Percentiles rank a stretch among this genome's conserved stretches.
phyloP scores from a whole-genome alignment of 2,888 invertebrate species.

The Ferrisia virgata region DNA sequence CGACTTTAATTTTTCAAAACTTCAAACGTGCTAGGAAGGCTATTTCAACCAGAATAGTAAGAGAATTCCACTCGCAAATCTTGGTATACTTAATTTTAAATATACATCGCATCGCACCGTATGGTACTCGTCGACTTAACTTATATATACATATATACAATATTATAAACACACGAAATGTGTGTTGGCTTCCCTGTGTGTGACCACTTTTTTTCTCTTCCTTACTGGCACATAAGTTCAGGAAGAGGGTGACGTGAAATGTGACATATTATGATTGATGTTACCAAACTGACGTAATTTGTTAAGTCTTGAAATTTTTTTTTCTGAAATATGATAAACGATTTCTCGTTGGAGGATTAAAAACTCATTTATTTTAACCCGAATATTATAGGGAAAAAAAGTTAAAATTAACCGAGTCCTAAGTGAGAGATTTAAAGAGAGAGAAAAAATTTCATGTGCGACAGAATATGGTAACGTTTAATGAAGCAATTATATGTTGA shows the following conservation, averaged over 20 bases:
- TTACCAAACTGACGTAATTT: conserved; percentile 42
- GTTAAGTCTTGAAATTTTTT: conserved; percentile 22
- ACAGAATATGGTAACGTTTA: not conserved
- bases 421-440: conserved; percentile 4
- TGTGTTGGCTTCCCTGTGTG: not conserved
- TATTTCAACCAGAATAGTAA: not conserved
- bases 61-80: conserved; percentile 1
- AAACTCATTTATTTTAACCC: conserved; percentile 37
- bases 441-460: not conserved
- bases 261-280: conserved; percentile 45
- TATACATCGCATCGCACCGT: not conserved
- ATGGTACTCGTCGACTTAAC: conserved; percentile 44
- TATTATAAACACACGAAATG: not conserved
- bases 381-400: conserved; percentile 18
- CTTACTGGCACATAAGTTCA: not conserved
- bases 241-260: conserved; percentile 37
- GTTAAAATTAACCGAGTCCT: conserved; percentile 8
- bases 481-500: not conserved
- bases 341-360: conserved; percentile 43
- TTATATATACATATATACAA: too few species aligned
- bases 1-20: conserved; percentile 13
- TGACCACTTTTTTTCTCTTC: conserved; percentile 1
- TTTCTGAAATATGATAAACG: conserved; percentile 42
- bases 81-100: conserved; percentile 15
- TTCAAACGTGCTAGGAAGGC: conserved; percentile 11